phyloP scores from a whole-genome alignment of 2,797 vertebrate genomes.

The Sphenopsis melanotis region DNA sequence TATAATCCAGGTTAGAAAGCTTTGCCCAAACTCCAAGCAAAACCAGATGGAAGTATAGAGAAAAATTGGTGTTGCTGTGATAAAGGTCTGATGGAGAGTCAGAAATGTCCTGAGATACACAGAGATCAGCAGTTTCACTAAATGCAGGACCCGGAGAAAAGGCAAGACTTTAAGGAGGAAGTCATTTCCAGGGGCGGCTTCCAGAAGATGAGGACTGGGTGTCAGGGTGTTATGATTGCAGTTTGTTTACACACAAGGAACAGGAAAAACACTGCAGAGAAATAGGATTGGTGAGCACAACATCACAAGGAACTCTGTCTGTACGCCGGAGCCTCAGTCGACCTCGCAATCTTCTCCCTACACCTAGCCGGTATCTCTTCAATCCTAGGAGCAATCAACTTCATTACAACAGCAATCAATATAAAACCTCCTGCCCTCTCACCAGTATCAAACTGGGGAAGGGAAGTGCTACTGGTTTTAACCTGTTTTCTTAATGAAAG shows the following conservation, averaged over 20 bases:
- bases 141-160: not conserved
- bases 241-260: not conserved
- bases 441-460: accelerated
- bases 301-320: not conserved
- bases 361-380: too few species aligned
- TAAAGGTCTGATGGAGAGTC: not conserved
- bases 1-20: not conserved
- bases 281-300: not conserved
- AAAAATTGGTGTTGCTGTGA: not conserved
- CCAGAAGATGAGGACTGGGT: not conserved
- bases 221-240: not conserved
- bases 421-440: not conserved
- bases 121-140: not conserved
- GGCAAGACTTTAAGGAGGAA: not conserved
- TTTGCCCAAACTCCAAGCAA: not conserved
- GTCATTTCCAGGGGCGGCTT: not conserved
- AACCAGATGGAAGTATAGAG: not conserved
- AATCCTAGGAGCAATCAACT: too few species aligned
- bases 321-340: not conserved
- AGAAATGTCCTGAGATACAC: not conserved
- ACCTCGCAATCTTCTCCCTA: too few species aligned
- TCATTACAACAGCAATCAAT: too few species aligned
- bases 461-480: not conserved
- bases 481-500: not conserved
- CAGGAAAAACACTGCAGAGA: not conserved